Evolutionary conservation across 2,888 invertebrate genomes (phyloP).

Genomic region (Nemoura dubitans): DNA sequence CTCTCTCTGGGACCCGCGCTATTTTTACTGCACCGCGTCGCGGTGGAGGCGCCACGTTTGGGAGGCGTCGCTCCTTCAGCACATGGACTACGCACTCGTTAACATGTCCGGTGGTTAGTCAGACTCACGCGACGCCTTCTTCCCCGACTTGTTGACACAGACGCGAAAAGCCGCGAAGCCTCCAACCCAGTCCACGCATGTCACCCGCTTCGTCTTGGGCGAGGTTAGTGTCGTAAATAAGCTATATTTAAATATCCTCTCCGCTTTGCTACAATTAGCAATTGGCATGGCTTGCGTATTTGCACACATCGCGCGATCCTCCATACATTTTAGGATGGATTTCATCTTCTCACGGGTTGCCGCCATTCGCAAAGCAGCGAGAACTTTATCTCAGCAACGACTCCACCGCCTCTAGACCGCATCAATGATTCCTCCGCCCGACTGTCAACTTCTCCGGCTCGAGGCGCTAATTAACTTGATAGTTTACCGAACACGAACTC

Average conservation of each 20-base stretch:
- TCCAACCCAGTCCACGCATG: background rate
- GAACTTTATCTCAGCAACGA: no score
- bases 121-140: background rate
- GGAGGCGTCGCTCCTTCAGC: background rate
- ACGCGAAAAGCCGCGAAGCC: background rate
- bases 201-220: slow-evolving; percentile 7
- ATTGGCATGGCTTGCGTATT: slow-evolving; percentile 1
- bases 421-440: no score
- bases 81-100: no score
- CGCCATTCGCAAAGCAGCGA: no score
- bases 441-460: no score
- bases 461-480: no score
- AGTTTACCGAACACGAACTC: no score
- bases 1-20: background rate
- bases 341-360: no score
- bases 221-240: slow-evolving; percentile 37
- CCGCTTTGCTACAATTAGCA: slow-evolving; percentile 29
- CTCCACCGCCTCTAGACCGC: no score
- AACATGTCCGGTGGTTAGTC: no score
- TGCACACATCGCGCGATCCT: background rate
- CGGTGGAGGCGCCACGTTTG: background rate
- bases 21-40: background rate
- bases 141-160: background rate
- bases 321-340: no score
- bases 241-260: slow-evolving; percentile 37